Evolutionary conservation across 2,888 invertebrate species (phyloP), one percentile per base, ranked within the genome.

Genomic region (Invenusta paracnida): DNA sequence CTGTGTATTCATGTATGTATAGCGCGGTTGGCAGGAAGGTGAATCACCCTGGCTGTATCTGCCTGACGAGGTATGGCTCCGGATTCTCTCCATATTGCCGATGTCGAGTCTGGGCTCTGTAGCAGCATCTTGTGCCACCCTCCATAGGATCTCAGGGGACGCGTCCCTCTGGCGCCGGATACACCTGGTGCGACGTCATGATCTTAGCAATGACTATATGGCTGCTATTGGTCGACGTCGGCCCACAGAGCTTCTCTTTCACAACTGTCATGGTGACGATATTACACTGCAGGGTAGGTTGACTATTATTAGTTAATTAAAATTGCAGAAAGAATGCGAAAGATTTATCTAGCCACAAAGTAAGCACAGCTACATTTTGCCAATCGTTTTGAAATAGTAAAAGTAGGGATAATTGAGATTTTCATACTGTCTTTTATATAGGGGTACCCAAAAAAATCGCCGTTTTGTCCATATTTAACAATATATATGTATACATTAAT

Each of bases 11-110:
- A 0, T 1, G 1, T 0, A 29, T 25, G 1, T 25, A 81, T 27
- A 81, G 82, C 11, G 82, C 82, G 82, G 82, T 23, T 81, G 82
- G 82, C 29, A 29, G 1, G 30, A 5, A 27, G 29, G 1, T 11
- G 82, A 81, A n/a, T 81, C 82, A n/a, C 82, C 82, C 82, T 81
- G 82, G 82, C 82, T 81, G 23, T 81, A 81, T 27, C 82, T 81
- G 25, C 82, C 82, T 23, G 82, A 81, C 1, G 82, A 81, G 82
- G 82, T 81, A n/a, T 81, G 82, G 82, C 82, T 81, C 0, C 82
- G 23, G 0, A 30, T 81, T 0, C 1, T 81, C 23, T n/a, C n/a
- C 29, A 29, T 29, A 27, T 27, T 81, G 25, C 30, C 82, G 23
- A 29, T 81, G 82, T 29, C 27, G 0, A 30, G 30, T n/a, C 82